Percentiles rank a stretch among this genome's conserved stretches.
These are phyloP conservation scores for Phoebastria nigripes DNA, from an alignment of 2,797 vertebrate species.

Conservation along the genomic window DNA sequence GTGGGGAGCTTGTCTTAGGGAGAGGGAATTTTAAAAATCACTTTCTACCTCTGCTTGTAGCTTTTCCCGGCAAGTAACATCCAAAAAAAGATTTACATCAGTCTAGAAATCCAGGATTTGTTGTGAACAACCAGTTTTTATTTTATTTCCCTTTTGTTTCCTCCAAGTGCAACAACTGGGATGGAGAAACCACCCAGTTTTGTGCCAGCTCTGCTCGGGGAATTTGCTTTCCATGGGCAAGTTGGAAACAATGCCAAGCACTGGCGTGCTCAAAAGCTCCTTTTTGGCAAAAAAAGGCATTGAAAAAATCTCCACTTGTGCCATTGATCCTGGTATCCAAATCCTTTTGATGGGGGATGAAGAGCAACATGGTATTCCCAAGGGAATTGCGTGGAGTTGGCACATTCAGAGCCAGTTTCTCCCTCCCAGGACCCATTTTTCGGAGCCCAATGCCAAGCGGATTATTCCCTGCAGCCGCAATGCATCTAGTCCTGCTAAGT, in stretches of 20 bases:
- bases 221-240: neutral
- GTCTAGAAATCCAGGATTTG: neutral
- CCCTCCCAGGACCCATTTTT: neutral
- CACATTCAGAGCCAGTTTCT: neutral
- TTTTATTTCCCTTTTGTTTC: neutral
- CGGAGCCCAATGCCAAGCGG: accelerated
- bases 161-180: neutral
- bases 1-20: neutral
- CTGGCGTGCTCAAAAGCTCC: accelerated
- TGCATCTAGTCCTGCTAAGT: neutral
- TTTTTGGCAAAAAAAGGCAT: neutral
- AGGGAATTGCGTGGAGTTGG: accelerated
- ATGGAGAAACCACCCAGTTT: neutral
- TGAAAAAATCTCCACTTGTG: neutral
- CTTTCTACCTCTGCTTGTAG: neutral
- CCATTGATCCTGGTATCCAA: neutral
- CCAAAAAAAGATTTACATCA: neutral
- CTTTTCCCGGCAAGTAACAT: neutral
- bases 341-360: neutral
- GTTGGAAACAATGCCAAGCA: accelerated
- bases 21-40: neutral
- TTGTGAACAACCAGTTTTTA: neutral
- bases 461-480: neutral
- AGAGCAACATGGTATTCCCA: neutral
- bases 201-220: accelerated